These are phyloP conservation scores for Auanema freiburgensis DNA, from an alignment of 2,888 invertebrate genomes.

Conservation along the genomic window DNA sequence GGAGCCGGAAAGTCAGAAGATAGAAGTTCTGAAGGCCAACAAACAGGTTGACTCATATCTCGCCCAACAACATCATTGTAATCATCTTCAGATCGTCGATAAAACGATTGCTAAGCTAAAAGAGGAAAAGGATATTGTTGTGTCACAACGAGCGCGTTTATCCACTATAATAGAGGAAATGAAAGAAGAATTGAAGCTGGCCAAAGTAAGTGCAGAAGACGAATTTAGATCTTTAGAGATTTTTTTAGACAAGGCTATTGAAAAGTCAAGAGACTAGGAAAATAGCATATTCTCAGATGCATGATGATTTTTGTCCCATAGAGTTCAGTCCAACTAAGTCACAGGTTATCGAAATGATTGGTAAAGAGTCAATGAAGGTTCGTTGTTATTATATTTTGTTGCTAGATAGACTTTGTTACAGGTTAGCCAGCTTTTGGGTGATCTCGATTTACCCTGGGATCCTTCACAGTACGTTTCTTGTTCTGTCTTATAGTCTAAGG, in stretches of 20 bases:
- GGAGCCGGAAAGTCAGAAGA: not conserved
- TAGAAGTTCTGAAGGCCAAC: slow-evolving; percentile 6
- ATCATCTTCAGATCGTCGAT: slow-evolving; percentile 18
- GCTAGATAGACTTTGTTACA: not conserved
- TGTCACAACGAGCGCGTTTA: slow-evolving; percentile 16
- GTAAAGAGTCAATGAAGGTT: slow-evolving; percentile 21
- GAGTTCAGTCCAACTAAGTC: not conserved
- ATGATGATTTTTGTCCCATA: not conserved
- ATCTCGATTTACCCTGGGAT: slow-evolving; percentile 29
- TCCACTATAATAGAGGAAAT: slow-evolving; percentile 21
- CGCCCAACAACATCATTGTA: too few relatives aligned
- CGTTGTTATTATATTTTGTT: not conserved
- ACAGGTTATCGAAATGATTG: slow-evolving; percentile 18
- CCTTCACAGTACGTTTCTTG: slow-evolving; percentile 23
- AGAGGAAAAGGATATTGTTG: slow-evolving; percentile 8
- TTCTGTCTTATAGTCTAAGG: not conserved
- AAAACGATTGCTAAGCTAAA: slow-evolving; percentile 22
- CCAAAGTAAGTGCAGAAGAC: slow-evolving; percentile 9
- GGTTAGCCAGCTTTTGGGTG: slow-evolving; percentile 29
- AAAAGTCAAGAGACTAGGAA: not conserved
- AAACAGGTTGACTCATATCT: too few relatives aligned
- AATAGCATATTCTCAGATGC: not conserved
- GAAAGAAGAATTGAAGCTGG: not conserved
- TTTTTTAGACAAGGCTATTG: not conserved
- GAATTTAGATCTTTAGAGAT: not conserved